Percentiles rank a stretch among this genome's conserved stretches.
Evolutionary conservation across 2,888 invertebrate species (phyloP).

Genomic region (Orthonevra nobilis): DNA sequence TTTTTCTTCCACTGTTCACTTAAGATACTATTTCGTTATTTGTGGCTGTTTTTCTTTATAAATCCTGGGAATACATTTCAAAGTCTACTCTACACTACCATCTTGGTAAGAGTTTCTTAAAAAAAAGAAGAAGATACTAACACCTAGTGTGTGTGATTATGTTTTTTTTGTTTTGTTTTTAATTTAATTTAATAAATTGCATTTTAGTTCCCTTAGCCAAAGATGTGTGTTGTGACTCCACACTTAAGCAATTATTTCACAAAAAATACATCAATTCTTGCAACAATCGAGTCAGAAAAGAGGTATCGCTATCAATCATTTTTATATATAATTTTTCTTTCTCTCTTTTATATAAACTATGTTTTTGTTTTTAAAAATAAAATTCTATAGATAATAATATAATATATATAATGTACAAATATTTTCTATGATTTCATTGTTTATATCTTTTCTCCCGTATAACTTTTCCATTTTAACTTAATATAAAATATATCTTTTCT

Average conservation of each 20-base stretch:
- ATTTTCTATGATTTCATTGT: slow-evolving; percentile 55
- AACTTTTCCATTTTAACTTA: slow-evolving; percentile 4
- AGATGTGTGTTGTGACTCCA: slow-evolving; percentile 16
- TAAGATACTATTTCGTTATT: slow-evolving; percentile 41
- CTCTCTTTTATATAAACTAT: slow-evolving; percentile 18
- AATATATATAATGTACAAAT: slow-evolving; percentile 42
- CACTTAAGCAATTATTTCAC: slow-evolving; percentile 40
- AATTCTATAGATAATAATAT: slow-evolving; percentile 28
- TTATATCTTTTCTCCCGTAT: slow-evolving; percentile 18
- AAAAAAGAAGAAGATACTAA: slow-evolving; percentile 12
- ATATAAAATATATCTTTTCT: slow-evolving; percentile 11
- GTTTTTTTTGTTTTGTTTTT: slow-evolving; percentile 12
- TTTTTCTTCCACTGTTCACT: slow-evolving; percentile 47
- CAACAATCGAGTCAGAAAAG: slow-evolving; percentile 41
- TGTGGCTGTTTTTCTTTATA: slow-evolving; percentile 23
- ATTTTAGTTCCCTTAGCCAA: slow-evolving; percentile 52
- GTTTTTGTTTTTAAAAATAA: slow-evolving; percentile 20
- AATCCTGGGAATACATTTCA: slow-evolving; percentile 41
- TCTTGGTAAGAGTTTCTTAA: slow-evolving; percentile 16
- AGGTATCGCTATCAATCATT: slow-evolving; percentile 37
- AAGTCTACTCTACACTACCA: slow-evolving; percentile 39
- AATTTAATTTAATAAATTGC: no score
- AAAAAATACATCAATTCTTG: slow-evolving; percentile 31
- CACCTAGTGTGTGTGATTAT: slow-evolving; percentile 35
- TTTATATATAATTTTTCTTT: slow-evolving; percentile 41